Conservation (phyloP, 2,797 vertebrate genomes). For the Petrocephalus sullivani region DNA sequence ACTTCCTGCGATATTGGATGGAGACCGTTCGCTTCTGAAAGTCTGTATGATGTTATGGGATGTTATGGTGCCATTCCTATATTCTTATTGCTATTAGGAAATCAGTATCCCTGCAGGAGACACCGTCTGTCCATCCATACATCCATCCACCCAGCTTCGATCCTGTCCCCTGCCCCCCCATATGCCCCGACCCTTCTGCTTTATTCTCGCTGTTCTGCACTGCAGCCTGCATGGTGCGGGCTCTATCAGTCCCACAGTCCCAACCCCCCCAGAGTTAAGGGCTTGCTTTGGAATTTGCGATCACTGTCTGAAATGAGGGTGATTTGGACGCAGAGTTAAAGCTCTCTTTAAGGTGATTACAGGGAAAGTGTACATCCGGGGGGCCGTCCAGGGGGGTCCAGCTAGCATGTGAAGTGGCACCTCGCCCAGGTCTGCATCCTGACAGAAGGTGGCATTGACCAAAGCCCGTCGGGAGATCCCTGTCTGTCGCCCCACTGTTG, state of each 20-base stretch:
- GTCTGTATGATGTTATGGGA: neutral
- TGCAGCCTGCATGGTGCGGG: neutral
- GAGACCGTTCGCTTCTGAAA: neutral
- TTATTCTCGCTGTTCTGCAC: neutral
- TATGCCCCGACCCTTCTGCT: neutral
- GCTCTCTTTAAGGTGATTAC: slow-evolving; percentile 11
- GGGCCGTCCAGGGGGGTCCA: neutral
- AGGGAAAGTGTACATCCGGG: neutral
- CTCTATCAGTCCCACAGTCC: neutral
- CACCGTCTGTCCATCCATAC: neutral
- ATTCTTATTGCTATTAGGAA: neutral
- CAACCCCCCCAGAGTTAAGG: neutral
- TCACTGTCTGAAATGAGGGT: slow-evolving; percentile 8
- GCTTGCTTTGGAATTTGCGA: neutral
- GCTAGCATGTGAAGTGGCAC: neutral
- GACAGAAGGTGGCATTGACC: neutral
- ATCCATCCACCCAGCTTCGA: neutral
- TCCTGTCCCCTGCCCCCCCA: neutral
- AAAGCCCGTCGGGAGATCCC: neutral
- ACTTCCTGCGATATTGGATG: neutral
- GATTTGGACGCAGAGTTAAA: neutral
- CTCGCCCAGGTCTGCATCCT: neutral
- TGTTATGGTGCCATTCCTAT: neutral
- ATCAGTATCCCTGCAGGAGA: neutral
- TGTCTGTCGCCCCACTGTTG: neutral